Evolutionary conservation across 2,797 vertebrate genomes (phyloP).

Genomic region (Brachymystax lenok): DNA sequence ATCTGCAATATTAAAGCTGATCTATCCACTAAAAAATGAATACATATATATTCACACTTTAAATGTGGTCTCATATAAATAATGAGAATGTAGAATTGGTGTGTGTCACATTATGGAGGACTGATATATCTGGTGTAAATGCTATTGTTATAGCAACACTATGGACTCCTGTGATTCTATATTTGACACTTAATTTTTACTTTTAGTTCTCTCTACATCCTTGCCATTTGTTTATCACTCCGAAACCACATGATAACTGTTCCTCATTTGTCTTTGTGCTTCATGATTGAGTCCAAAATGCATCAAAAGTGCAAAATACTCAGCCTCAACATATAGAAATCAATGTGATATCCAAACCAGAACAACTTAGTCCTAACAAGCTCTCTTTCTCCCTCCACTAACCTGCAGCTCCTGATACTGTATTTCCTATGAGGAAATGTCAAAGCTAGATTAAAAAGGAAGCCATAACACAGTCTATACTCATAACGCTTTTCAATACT

Average conservation of each 20-base stretch:
- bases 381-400: background rate
- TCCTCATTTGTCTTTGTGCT: background rate
- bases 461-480: background rate
- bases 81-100: background rate
- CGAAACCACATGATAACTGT: slow-evolving; percentile 19
- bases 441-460: background rate
- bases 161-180: slow-evolving; percentile 27
- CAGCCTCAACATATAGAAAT: slow-evolving; percentile 15
- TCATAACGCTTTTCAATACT: slow-evolving; percentile 14
- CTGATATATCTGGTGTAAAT: background rate
- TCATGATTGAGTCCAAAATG: slow-evolving; percentile 5
- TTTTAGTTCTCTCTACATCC: background rate
- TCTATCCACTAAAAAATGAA: no score
- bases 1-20: no score
- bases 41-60: no score
- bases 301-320: slow-evolving; percentile 5
- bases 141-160: slow-evolving; percentile 3
- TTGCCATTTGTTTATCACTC: slow-evolving; percentile 15
- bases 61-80: background rate
- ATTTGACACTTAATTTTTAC: background rate
- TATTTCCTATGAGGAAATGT: background rate
- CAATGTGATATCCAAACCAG: slow-evolving; percentile 6
- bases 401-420: background rate
- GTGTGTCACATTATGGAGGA: background rate
- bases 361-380: background rate